phyloP scores from a whole-genome alignment of 1,140 invertebrate genomes.

The Cryptotermes secundus region DNA sequence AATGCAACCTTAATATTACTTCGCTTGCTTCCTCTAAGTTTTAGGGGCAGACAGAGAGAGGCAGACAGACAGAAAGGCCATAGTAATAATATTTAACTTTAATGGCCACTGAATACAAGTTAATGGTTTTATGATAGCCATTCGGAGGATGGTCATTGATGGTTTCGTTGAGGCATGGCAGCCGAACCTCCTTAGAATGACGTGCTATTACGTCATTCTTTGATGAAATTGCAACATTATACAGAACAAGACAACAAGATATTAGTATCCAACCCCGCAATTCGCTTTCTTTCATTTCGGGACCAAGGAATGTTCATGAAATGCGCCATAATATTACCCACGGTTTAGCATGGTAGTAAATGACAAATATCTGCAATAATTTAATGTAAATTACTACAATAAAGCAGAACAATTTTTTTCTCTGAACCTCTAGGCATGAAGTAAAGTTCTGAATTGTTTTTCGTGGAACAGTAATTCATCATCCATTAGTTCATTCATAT shows the following conservation, averaged over 20 bases:
- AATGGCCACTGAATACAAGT: conserved; percentile 16
- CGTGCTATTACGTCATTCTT: background rate
- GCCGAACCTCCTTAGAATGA: background rate
- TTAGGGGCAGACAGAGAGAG: background rate
- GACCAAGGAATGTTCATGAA: background rate
- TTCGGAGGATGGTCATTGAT: background rate
- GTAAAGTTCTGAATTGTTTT: too few relatives aligned
- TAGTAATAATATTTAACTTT: conserved; percentile 10
- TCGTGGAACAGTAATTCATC: too few relatives aligned
- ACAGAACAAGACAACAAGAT: background rate
- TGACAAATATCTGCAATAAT: too few relatives aligned
- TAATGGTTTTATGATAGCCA: conserved; percentile 19
- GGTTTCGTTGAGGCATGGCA: conserved; percentile 12
- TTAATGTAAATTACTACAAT: too few relatives aligned
- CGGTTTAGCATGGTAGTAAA: too few relatives aligned
- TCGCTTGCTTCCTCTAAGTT: background rate
- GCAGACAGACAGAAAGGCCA: background rate
- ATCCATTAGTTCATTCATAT: too few relatives aligned
- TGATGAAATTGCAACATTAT: background rate
- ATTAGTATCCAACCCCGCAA: background rate
- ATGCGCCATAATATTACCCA: too few relatives aligned
- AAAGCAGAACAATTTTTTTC: too few relatives aligned
- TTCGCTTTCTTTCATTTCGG: background rate
- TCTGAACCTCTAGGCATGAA: too few relatives aligned
- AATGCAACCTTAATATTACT: background rate